phyloP scores from a whole-genome alignment of 2,797 vertebrate genomes.

The Rhodeus uyekii region DNA sequence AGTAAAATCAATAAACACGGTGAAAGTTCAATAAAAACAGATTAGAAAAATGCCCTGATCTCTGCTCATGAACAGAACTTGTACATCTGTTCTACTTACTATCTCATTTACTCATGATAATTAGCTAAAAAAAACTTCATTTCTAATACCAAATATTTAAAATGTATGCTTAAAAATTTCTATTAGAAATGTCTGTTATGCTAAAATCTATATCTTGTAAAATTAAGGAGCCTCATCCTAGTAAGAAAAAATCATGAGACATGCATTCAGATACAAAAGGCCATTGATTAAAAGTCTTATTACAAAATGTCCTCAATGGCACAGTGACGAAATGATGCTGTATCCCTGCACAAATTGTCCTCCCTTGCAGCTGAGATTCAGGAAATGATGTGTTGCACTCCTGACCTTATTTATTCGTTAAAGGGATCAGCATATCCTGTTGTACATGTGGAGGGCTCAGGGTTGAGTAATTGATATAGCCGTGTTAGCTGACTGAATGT shows the following conservation, averaged over 20 bases:
- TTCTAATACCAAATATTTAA: slow-evolving; percentile 6
- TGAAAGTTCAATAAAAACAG: not conserved
- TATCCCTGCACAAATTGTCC: slow-evolving; percentile 8
- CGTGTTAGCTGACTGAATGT: slow-evolving; percentile 43
- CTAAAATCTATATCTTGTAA: not conserved
- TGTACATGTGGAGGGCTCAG: slow-evolving; percentile 8
- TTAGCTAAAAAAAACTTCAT: not conserved
- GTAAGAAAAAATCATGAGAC: not conserved
- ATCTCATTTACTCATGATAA: not conserved
- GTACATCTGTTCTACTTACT: not conserved
- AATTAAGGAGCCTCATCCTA: not conserved
- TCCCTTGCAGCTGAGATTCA: not conserved
- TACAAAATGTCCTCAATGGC: not conserved
- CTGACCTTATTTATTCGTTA: not conserved
- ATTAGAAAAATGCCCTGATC: slow-evolving; percentile 23
- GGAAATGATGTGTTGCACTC: not conserved
- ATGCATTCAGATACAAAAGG: slow-evolving; percentile 5
- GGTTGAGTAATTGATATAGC: slow-evolving; percentile 39
- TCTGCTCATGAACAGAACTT: slow-evolving; percentile 1
- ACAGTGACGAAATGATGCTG: not conserved
- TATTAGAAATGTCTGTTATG: not conserved
- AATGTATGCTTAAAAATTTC: not conserved
- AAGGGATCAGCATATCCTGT: not conserved
- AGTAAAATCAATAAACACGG: not conserved
- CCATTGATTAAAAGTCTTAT: slow-evolving; percentile 6